Evolutionary conservation across 2,888 invertebrate genomes (phyloP), one percentile per base, ranked within the genome.

Genomic region (Melitaea athalia): DNA sequence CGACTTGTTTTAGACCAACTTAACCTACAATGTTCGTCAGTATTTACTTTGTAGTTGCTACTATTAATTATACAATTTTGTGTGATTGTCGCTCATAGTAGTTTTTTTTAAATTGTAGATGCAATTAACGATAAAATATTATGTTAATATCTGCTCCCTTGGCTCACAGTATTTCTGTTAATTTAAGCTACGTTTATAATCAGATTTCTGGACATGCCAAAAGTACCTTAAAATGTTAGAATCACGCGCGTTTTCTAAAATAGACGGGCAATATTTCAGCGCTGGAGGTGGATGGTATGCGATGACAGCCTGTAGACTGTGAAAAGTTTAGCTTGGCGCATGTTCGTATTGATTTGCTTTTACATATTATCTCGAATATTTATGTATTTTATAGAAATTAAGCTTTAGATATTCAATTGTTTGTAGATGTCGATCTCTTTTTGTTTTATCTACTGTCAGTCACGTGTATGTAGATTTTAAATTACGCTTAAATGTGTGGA

Each of bases 211-310:
- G 15, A 59, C 31, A 45, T 57, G 67, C 67, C 62, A 62, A 62
- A 62, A 59, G 14, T 43, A 14, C 24, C 59, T 62, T 62, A 59
- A 57, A 49, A 63, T 63, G 43, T 59, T 15, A 50, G 42, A 49
- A 33, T 61, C 53, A 42, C 69, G 52, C 57, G 47, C 31, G 55
- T 45, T 42, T 53, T 57, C 66, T 17, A 38, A 71, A 71, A 71
- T 71, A 71, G 71, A 71, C 45, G 60, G 45, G 50, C 55, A 17
- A 65, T 71, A 65, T 43, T 24, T 68, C 64, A 70, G 24, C 17
- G 38, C 60, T 60, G 71, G 68, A 66, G 68, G 68, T 61, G 68
- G 71, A 71, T 66, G 59, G 81, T 31, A 52, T n/a, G 49, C 53
- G 66, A 60, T 67, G 69, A 69, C 69, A 63, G 50, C 63, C 43